Percentiles rank a stretch among this genome's conserved stretches.
phyloP scores from a whole-genome alignment of 2,113 vertebrate species.

The Heloderma charlesbogerti region DNA sequence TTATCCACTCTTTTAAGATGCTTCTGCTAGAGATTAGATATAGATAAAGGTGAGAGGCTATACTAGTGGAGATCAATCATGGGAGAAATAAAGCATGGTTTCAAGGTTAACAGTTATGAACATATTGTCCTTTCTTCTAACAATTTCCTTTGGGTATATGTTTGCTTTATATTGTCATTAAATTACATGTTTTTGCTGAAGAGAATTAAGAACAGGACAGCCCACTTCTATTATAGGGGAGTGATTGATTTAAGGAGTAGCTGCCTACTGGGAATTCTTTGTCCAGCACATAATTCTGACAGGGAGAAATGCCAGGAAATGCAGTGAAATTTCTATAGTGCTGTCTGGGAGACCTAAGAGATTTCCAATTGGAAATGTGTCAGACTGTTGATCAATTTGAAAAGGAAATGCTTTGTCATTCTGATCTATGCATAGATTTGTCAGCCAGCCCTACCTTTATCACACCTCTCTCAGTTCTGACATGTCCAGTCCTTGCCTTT shows the following conservation, averaged over 20 bases:
- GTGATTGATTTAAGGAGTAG: slow-evolving; percentile 4
- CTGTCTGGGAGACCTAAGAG: not conserved
- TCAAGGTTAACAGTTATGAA: slow-evolving; percentile 11
- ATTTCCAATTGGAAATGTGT: slow-evolving; percentile 17
- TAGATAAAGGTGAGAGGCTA: not conserved
- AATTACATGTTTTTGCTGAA: slow-evolving; percentile 18
- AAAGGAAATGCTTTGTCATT: not conserved
- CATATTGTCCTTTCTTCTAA: not conserved
- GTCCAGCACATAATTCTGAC: slow-evolving; percentile 44
- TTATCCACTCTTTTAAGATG: not conserved
- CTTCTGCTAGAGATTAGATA: not conserved
- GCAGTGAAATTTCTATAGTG: slow-evolving; percentile 11
- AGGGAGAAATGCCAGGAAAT: slow-evolving; percentile 22
- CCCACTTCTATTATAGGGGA: slow-evolving; percentile 12
- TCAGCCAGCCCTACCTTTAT: slow-evolving; percentile 1
- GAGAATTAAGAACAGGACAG: slow-evolving; percentile 24
- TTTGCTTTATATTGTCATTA: slow-evolving; percentile 31
- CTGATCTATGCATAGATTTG: not conserved
- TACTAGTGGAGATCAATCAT: not conserved
- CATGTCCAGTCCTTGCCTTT: not conserved
- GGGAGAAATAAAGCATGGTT: not conserved
- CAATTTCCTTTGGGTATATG: not conserved
- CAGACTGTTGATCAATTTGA: slow-evolving; percentile 1
- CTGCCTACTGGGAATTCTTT: slow-evolving; percentile 10
- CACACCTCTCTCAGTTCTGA: accelerated